Percentiles rank a stretch among this genome's conserved stretches.
These are phyloP conservation scores for Notarius quadriscutis DNA, from an alignment of 2,113 vertebrate genomes.

Conservation along the genomic window DNA sequence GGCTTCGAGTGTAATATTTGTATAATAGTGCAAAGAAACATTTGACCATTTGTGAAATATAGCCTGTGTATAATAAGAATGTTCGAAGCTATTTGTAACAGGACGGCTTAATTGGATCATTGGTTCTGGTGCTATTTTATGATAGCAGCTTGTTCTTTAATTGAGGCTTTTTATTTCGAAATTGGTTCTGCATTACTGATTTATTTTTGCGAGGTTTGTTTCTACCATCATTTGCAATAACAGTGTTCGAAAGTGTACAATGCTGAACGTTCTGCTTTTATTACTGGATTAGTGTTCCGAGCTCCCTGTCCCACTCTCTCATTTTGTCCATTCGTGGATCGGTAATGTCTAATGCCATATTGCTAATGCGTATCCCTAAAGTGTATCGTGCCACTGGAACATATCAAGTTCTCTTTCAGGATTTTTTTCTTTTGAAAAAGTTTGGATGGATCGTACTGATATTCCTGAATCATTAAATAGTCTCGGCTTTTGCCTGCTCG, in stretches of 20 bases:
- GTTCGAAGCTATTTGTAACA: background rate
- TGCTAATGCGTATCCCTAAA: background rate
- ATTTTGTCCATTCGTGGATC: background rate
- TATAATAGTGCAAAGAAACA: background rate
- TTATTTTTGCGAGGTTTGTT: background rate
- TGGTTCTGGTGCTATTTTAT: background rate
- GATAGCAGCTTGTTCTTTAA: background rate
- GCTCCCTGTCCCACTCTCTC: background rate
- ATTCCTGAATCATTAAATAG: slow-evolving; percentile 53
- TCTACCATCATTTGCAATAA: background rate
- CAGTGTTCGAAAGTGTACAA: background rate
- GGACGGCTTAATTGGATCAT: background rate
- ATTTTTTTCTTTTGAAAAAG: background rate
- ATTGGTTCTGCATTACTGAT: background rate
- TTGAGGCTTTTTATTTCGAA: background rate
- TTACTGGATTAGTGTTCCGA: background rate
- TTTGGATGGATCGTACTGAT: background rate
- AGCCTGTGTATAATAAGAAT: background rate
- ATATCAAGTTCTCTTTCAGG: background rate
- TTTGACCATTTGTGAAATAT: background rate
- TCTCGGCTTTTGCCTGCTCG: slow-evolving; percentile 66
- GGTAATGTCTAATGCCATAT: background rate
- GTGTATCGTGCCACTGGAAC: background rate
- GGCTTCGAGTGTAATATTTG: background rate
- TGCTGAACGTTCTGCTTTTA: background rate